Evolutionary conservation across 2,888 invertebrate genomes (phyloP).

Genomic region (Dendrolimus pini): DNA sequence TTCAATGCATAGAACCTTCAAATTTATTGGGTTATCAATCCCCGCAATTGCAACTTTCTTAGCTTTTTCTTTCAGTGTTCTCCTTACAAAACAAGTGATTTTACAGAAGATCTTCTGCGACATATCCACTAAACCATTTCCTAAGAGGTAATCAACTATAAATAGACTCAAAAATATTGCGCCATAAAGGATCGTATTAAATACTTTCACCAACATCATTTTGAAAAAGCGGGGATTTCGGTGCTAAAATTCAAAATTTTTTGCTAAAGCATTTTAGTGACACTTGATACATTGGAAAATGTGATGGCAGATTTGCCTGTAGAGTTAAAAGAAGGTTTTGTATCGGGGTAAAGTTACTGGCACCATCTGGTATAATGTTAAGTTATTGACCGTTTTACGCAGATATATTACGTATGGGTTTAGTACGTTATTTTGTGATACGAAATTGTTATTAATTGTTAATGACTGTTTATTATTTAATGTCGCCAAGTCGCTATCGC

Average conservation of each 20-base stretch:
- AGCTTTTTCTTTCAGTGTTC: constrained; percentile 34
- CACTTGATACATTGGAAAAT: no score
- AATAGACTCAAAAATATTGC: constrained; percentile 36
- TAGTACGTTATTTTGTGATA: no score
- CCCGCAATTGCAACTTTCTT: constrained; percentile 16
- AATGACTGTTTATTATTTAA: no score
- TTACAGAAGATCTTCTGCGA: constrained; percentile 34
- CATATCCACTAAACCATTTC: constrained; percentile 46
- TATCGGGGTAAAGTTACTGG: no score
- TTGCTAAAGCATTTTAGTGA: no score
- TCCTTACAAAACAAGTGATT: constrained; percentile 36
- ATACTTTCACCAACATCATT: constrained; percentile 30
- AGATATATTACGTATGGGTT: no score
- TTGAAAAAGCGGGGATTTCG: constrained; percentile 6
- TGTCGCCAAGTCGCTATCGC: no score
- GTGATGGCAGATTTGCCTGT: no score
- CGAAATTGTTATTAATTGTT: no score
- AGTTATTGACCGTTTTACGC: no score
- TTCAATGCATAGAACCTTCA: constrained; percentile 39
- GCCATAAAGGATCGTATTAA: constrained; percentile 25
- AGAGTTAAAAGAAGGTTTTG: no score
- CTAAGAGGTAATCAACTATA: constrained; percentile 42
- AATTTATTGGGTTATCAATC: constrained; percentile 26
- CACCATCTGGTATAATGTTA: no score
- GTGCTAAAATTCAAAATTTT: not conserved